phyloP scores from a whole-genome alignment of 2,113 vertebrate genomes.

The Chloroceryle aenea region DNA sequence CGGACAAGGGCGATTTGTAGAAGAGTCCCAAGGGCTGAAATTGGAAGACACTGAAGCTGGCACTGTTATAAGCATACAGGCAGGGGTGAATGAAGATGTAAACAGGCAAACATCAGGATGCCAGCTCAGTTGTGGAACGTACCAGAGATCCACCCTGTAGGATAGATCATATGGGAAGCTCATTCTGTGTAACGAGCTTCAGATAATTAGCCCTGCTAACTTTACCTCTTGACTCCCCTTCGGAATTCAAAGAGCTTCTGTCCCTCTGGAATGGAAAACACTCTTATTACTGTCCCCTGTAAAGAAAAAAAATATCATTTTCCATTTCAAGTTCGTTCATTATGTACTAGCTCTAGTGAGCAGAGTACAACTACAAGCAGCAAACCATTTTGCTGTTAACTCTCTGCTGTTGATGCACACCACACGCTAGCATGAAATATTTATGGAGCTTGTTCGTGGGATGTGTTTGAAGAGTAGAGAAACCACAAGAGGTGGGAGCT shows the following conservation, averaged over 20 bases:
- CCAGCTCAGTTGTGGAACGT: not conserved
- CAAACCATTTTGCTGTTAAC: constrained; percentile 13
- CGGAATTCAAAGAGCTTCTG: constrained; percentile 99
- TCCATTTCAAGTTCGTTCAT: not conserved
- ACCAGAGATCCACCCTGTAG: not conserved
- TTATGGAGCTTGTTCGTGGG: not conserved
- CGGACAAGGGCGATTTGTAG: constrained; percentile 1
- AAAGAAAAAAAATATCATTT: not conserved
- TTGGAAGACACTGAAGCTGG: not conserved
- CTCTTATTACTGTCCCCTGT: constrained; percentile 96
- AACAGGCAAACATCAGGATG: not conserved
- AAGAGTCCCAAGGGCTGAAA: not conserved
- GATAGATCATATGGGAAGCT: no score
- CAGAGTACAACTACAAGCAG: not conserved
- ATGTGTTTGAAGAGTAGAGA: not conserved
- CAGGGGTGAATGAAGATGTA: not conserved
- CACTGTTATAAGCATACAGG: not conserved
- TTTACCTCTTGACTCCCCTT: constrained; percentile 95
- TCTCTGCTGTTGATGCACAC: not conserved
- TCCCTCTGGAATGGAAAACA: constrained; percentile 98
- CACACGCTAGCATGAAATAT: constrained; percentile 3
- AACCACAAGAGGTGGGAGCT: constrained; percentile 21
- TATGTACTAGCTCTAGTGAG: not conserved
- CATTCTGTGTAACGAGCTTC: not conserved
- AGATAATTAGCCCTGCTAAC: not conserved